Percentiles rank a stretch among this genome's conserved stretches.
phyloP scores from a whole-genome alignment of 92 coral and sea anemone species.

The Plumapathes pennacea region DNA sequence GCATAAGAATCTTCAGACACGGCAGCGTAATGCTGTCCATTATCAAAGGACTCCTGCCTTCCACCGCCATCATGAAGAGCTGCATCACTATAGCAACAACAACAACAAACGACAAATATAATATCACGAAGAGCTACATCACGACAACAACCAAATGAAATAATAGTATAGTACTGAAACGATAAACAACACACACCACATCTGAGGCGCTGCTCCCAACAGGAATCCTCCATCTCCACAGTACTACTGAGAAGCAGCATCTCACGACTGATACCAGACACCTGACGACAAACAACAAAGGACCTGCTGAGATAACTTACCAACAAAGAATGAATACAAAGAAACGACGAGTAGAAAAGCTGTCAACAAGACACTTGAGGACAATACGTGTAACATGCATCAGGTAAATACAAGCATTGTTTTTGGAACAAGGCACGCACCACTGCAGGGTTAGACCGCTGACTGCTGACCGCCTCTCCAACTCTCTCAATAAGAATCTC shows the following conservation, averaged over 20 bases:
- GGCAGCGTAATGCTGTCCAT: conserved; percentile 94
- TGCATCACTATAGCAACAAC: conserved; percentile 63
- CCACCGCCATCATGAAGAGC: conserved; percentile 90
- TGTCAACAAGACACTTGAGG: too few species aligned
- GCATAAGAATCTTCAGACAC: conserved; percentile 88
- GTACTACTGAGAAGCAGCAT: conserved; percentile 91
- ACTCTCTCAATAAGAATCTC: conserved; percentile 78
- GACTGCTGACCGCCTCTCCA: conserved; percentile 80
- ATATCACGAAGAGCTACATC: background rate
- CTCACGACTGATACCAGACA: conserved; percentile 93
- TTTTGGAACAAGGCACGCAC: too few species aligned
- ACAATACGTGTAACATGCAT: too few species aligned
- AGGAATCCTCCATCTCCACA: conserved; percentile 88
- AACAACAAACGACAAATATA: background rate
- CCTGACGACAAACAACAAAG: conserved; percentile 51
- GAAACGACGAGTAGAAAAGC: too few species aligned
- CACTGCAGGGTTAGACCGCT: conserved; percentile 92
- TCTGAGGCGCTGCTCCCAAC: conserved; percentile 93
- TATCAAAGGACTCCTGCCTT: conserved; percentile 86
- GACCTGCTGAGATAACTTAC: background rate
- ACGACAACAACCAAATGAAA: background rate
- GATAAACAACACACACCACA: conserved; percentile 61
- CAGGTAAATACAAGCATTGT: too few species aligned
- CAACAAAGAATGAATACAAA: background rate
- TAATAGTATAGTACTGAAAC: background rate